phyloP scores from a whole-genome alignment of 2,797 vertebrate genomes.

The Stomatorhinus walkeri region DNA sequence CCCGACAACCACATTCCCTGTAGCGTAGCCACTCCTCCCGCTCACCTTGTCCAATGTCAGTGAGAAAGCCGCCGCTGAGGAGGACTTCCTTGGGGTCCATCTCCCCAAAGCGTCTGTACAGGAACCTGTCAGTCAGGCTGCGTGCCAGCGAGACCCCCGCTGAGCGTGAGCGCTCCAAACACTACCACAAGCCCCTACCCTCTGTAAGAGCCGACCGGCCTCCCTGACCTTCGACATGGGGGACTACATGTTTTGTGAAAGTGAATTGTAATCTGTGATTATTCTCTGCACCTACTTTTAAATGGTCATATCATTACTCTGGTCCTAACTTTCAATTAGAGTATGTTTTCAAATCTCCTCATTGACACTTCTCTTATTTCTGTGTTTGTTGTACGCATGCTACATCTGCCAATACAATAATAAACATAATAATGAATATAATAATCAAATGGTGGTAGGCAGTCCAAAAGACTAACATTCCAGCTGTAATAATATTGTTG shows the following conservation, averaged over 20 bases:
- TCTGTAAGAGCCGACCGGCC: constrained; percentile 41
- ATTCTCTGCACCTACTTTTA: neutral
- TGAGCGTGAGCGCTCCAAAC: constrained; percentile 36
- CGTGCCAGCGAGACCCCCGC: constrained; percentile 49
- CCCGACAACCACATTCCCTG: neutral
- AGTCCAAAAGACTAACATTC: neutral
- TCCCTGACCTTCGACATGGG: neutral
- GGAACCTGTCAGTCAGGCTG: constrained; percentile 63
- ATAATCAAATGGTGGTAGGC: neutral
- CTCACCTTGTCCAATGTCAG: constrained; percentile 51
- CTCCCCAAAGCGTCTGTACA: constrained; percentile 67
- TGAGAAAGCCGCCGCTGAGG: constrained; percentile 56
- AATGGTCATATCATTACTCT: neutral
- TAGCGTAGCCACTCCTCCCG: neutral
- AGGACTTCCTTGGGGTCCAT: constrained; percentile 60
- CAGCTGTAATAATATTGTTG: neutral
- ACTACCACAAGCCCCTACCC: constrained; percentile 45
- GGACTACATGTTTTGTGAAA: constrained; percentile 3
- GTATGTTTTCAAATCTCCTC: neutral
- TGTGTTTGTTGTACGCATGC: neutral
- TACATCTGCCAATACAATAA: neutral
- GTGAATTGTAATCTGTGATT: neutral
- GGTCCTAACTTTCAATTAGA: neutral
- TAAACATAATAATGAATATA: neutral
- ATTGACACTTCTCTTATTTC: neutral